Base-by-base conservation (phyloP, 2,113 vertebrate species). In the Pholis gunnellus region DNA sequence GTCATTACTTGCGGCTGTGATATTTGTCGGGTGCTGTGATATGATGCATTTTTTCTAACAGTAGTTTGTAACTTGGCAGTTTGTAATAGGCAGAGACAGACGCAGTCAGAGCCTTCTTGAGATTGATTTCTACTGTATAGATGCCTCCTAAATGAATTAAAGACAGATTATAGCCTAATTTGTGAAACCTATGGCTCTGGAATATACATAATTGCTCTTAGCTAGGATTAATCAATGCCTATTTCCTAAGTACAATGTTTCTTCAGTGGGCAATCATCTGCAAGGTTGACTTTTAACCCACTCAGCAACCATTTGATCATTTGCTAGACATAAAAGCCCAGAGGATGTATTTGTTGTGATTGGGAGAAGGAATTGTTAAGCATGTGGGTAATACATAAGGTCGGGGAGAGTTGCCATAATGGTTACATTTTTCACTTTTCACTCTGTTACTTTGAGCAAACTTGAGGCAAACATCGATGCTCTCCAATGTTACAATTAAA, bases 1-100 rank as follows among this genome's bases (percentile, higher is more conserved):
- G 79, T 81, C 89, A 89, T 81, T 81, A 76, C 81, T 86, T 38
- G 59, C 73, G 80, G 78, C 79, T 74, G 60, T 86, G 75, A 72
- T 65, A 88, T 90, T 84, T 46, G 36, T 90, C 86, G 81, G 82
- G 46, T 76, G 69, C 56, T 15, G 27, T 15, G 25, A 40, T 60
- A 38, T 64, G 75, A 88, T 73, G 77, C 78, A 78, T 85, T 46
- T 14, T 31, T 5, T 75, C n/a, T 31, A 34, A 40, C 46, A 50
- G 72, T 13, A 38, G 0, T 70, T 74, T 69, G 57, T 1, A 27
- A 67, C 59, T 54, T 17, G 65, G 13, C n/a, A n/a, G 48, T 77
- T 70, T 65, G 67, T 36, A 59, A 52, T 9, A 64, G n/a, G 4
- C 20, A 22, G 36, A 77, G 68, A 36, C 63, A 27, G 64, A 22